phyloP scores from a whole-genome alignment of 1,140 invertebrate genomes.

The Drosophila mauritiana region DNA sequence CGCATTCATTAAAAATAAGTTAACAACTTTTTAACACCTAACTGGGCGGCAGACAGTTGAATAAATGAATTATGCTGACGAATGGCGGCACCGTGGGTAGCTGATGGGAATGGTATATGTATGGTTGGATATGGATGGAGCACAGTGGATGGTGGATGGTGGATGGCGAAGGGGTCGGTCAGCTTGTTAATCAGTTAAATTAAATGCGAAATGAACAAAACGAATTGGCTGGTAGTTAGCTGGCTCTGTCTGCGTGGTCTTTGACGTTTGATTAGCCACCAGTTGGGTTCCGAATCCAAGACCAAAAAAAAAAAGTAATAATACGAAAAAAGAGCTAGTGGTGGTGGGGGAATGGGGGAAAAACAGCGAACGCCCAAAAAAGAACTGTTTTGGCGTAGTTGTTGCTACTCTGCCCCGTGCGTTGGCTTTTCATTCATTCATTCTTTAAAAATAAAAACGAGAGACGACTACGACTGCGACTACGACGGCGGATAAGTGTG shows the following conservation, averaged over 20 bases:
- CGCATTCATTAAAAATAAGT: constrained; percentile 84
- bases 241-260: constrained; percentile 57
- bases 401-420: constrained; percentile 28
- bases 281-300: constrained; percentile 12
- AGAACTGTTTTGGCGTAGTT: constrained; percentile 35
- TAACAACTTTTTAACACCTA: constrained; percentile 84
- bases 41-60: constrained; percentile 83
- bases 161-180: constrained; percentile 10
- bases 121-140: not conserved
- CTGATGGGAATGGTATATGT: not conserved
- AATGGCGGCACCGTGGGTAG: constrained; percentile 52
- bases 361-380: constrained; percentile 10
- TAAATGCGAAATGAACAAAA: constrained; percentile 83
- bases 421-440: constrained; percentile 75
- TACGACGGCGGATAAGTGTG: constrained; percentile 28
- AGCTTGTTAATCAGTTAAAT: constrained; percentile 81
- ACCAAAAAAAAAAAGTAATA: not conserved
- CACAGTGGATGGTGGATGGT: not conserved
- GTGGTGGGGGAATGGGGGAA: too few species aligned
- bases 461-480: not conserved
- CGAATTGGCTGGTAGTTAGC: constrained; percentile 67
- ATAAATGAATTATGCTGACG: constrained; percentile 83
- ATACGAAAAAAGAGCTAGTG: not conserved
- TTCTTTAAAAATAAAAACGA: constrained; percentile 47
- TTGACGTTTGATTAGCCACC: constrained; percentile 66